phyloP scores from a whole-genome alignment of 2,888 invertebrate species.

The Cosmia pyralina region DNA sequence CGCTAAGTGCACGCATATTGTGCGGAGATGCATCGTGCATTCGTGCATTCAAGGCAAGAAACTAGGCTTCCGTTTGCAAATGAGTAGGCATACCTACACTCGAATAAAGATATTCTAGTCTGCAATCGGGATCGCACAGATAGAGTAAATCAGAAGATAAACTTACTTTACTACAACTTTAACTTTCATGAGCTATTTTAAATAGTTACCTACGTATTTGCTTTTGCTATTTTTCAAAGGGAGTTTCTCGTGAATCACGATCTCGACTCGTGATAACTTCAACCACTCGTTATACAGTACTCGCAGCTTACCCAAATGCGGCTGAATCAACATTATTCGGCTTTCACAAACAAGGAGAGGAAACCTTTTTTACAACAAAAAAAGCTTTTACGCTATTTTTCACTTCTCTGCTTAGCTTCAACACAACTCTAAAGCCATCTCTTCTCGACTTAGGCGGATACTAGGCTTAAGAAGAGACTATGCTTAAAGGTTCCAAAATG shows the following conservation, averaged over 20 bases:
- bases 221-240: not conserved
- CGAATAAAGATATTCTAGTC: not conserved
- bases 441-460: not conserved
- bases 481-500: not conserved
- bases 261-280: not conserved
- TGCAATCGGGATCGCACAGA: not conserved
- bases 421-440: not conserved
- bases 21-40: conserved; percentile 8
- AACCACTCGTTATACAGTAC: not conserved
- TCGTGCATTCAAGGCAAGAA: conserved; percentile 8
- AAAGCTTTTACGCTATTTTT: not conserved
- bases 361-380: not conserved
- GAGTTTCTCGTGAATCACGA: conserved; percentile 23
- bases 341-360: not conserved
- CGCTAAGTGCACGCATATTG: conserved; percentile 8
- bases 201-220: not conserved
- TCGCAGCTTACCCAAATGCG: not conserved
- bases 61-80: conserved; percentile 22
- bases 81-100: not conserved
- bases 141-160: not conserved
- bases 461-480: not conserved
- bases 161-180: too few relatives aligned
- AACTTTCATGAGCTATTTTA: too few relatives aligned
- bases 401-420: not conserved
- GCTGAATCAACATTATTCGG: not conserved